Base-by-base conservation (phyloP, 1,140 invertebrate species). In the Chironomus striatipennis region DNA sequence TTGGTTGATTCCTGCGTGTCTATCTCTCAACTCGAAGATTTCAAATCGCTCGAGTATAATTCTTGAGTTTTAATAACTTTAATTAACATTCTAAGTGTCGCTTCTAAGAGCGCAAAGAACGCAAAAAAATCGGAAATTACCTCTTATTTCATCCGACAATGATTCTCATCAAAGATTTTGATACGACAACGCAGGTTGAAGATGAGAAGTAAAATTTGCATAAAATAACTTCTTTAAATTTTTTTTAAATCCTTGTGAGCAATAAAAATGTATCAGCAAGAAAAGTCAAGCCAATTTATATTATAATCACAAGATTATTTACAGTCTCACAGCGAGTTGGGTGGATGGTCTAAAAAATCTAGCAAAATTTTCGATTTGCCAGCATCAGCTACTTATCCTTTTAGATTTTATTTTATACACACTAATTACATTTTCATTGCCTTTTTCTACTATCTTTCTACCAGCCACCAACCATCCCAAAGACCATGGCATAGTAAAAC, bases 261-360 rank as follows among this genome's bases (percentile, higher is more conserved):
- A 70, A 70, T 70, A 70, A 70, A 70, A 70, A 20, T n/a, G 9
- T 18, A 18, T 18, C 17, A 34, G 65, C 18, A 21, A 9, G 18
- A 70, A 17, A 10, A 18, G 18, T n/a, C n/a, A 70, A 21, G 20
- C 18, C 65, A 70, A 70, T 70, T 70, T 70, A 70, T 70, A 70
- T 70, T 70, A 20, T 70, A 70, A 70, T 70, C 65, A 70, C 65
- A 70, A 70, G 65, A 70, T 70, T 70, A 70, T 70, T 70, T 70
- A 70, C 65, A 20, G 8, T 70, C 18, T 3, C 65, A 70, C 18
- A 70, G 9, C 17, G 18, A 18, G 65, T 10, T 10, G 4, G 65
- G n/a, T n/a, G n/a, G n/a, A n/a, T 18, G 18, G 17, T 21, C 65
- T 17, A 70, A n/a, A n/a, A n/a, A n/a, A 70, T 70, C 65, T 70